Base-by-base conservation (phyloP, 2,888 invertebrate species). In the Mylabris sibirica region DNA sequence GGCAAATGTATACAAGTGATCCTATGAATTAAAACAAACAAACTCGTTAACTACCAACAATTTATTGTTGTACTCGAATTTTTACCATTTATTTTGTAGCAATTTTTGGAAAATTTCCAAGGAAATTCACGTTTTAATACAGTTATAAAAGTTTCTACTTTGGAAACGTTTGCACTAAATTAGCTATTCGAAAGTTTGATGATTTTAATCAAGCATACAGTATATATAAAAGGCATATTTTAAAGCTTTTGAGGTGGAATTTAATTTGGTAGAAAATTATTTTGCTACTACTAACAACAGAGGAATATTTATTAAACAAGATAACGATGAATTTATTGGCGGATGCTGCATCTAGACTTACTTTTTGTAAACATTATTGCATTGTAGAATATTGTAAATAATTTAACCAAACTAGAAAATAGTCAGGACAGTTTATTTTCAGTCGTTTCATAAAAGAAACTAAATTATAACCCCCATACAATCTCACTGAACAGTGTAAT, bases 1-100 rank as follows among this genome's bases (percentile, higher is more conserved):
- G 99, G 97, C 82, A 99, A 90, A 87, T 97, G 94, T 84, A 98
- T 91, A 87, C 92, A 95, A 68, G 98, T 98, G 83, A 99, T 95
- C 86, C 98, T 98, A n/a, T 1, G 60, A 63, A 68, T 64, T 35
- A 34, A 61, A 65, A 24, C 49, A 44, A 65, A 63, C 34, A 34
- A 59, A 20, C 26, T 60, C 60, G 30, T 60, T 60, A 60, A n/a
- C n/a, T n/a, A n/a, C n/a, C n/a, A n/a, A 34, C 59, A 26, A 59
- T 24, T 30, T 24, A 59, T 30, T 17, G 59, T n/a, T 14, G 1
- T 44, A n/a, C 5, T 6, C n/a, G n/a, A n/a, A n/a, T n/a, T n/a
- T n/a, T n/a, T n/a, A n/a, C n/a, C n/a, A 38, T 38, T 35, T 5
- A 35, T 35, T 35, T 35, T n/a, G n/a, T n/a, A n/a, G n/a, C n/a